Conservation (phyloP, 2,113 vertebrate genomes). For the Boulengeromyrus knoepffleri region DNA sequence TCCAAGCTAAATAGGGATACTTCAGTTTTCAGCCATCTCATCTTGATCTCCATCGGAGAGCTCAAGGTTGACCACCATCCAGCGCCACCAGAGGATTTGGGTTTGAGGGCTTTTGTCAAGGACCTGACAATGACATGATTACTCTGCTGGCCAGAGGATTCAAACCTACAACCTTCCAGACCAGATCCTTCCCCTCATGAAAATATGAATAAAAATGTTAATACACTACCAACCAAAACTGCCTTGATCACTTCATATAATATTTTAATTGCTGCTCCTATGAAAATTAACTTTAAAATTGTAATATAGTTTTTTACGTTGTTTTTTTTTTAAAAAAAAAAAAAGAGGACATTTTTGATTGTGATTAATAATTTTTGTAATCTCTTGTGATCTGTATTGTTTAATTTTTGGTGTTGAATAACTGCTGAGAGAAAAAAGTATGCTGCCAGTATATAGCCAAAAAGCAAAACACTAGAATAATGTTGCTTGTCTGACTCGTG, state of each 20-base stretch:
- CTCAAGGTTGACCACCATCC: not conserved
- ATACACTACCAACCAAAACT: not conserved
- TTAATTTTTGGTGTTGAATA: not conserved
- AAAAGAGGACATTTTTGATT: not conserved
- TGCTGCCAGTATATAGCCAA: not conserved
- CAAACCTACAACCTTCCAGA: not conserved
- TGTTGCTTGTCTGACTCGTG: not conserved
- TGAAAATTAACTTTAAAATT: not conserved
- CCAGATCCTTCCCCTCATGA: not conserved
- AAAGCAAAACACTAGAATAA: not conserved
- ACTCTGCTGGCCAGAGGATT: not conserved
- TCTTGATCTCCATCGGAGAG: not conserved
- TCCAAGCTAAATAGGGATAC: not conserved
- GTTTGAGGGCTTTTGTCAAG: not conserved
- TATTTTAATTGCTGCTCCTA: not conserved
- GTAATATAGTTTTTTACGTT: not conserved
- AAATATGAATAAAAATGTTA: not conserved
- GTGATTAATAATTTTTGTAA: not conserved
- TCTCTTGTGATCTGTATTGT: not conserved
- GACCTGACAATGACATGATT: not conserved
- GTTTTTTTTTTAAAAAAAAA: not conserved
- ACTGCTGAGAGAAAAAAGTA: not conserved
- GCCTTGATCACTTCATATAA: not conserved
- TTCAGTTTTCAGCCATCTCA: not conserved
- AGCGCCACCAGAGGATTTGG: not conserved